phyloP scores from a whole-genome alignment of 2,888 invertebrate species.

The Thysanoteuthis rhombus region DNA sequence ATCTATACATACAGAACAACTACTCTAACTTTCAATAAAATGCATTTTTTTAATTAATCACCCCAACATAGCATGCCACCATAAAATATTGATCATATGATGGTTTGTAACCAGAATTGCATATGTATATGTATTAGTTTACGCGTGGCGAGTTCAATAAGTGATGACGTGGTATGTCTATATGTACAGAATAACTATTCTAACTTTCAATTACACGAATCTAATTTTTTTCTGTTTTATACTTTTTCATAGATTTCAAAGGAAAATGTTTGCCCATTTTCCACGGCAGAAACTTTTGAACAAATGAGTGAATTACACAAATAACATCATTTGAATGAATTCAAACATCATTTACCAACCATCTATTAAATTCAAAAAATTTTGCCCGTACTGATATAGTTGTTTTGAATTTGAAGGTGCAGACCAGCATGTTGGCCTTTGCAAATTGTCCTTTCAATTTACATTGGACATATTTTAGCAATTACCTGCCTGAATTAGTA shows the following conservation, averaged over 20 bases:
- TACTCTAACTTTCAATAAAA: too few species aligned
- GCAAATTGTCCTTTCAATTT: not conserved
- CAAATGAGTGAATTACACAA: not conserved
- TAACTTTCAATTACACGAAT: not conserved
- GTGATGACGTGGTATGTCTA: too few species aligned
- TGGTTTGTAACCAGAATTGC: too few species aligned
- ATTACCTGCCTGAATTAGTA: not conserved
- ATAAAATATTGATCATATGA: too few species aligned
- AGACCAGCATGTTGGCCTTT: not conserved
- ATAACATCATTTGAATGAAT: not conserved
- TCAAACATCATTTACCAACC: not conserved
- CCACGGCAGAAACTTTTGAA: not conserved
- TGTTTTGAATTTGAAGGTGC: not conserved
- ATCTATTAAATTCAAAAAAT: not conserved
- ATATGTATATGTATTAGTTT: too few species aligned
- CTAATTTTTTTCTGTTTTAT: not conserved
- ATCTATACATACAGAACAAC: not conserved
- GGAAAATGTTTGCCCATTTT: not conserved
- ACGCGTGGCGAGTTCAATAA: too few species aligned
- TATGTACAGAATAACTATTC: too few species aligned
- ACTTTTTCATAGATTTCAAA: not conserved
- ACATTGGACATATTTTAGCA: not conserved
- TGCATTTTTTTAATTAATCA: too few species aligned
- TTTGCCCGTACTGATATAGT: not conserved
- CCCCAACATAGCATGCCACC: too few species aligned